A percentile compares a stretch with the other conserved stretches of the same genome.
phyloP scores from a whole-genome alignment of 2,797 vertebrate species.

The Thamnophis elegans region DNA sequence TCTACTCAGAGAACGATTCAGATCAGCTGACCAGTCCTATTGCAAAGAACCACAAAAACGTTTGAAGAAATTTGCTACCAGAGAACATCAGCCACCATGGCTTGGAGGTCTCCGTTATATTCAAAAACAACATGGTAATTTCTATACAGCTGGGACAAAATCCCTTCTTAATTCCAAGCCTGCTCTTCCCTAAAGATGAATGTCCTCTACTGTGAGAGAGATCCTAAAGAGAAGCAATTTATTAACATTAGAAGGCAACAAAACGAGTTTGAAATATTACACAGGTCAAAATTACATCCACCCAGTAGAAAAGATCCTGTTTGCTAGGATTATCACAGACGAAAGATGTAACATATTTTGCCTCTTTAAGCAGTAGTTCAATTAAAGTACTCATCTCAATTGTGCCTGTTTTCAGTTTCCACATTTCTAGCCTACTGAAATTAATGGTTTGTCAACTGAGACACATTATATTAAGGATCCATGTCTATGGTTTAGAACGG shows the following conservation, averaged over 20 bases:
- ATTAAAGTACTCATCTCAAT: background rate
- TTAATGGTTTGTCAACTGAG: background rate
- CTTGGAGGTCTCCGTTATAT: background rate
- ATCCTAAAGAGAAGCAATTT: background rate
- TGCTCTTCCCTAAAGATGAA: background rate
- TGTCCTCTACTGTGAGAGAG: background rate
- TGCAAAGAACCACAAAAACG: background rate
- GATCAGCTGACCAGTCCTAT: constrained; percentile 93
- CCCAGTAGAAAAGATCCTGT: background rate
- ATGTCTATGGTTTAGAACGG: background rate
- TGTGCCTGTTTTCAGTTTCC: background rate
- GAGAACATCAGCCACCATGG: background rate
- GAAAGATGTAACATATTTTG: background rate
- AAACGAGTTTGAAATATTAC: background rate
- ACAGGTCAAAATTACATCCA: background rate
- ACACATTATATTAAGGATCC: background rate
- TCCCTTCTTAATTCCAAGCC: background rate
- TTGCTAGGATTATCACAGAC: background rate
- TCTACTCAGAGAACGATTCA: constrained; percentile 91
- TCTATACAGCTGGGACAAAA: background rate
- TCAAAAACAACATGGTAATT: background rate
- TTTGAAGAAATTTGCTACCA: background rate
- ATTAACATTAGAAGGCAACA: background rate
- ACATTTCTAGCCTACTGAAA: background rate
- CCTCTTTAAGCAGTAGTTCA: background rate